Percentiles rank a stretch among this genome's conserved stretches.
Evolutionary conservation across 2,113 vertebrate genomes (phyloP).

Genomic region (Leptobrachium ailaonicum): DNA sequence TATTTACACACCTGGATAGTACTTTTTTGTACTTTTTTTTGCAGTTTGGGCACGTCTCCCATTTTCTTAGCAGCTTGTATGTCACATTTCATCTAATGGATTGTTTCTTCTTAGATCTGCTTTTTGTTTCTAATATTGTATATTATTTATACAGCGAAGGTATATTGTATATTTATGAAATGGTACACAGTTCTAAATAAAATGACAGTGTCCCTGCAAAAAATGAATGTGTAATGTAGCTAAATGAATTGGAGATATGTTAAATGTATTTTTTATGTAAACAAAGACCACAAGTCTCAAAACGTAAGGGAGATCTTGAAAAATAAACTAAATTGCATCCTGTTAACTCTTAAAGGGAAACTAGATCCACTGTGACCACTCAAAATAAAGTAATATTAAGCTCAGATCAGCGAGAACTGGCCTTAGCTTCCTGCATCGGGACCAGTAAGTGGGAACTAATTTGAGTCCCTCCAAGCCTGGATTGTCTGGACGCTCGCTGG

Average conservation of each 20-base stretch:
- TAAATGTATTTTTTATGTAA: neutral
- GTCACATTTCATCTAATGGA: neutral
- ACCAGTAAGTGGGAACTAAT: no score
- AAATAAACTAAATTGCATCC: no score
- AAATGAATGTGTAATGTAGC: neutral
- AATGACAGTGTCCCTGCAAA: neutral
- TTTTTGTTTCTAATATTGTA: neutral
- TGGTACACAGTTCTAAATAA: neutral
- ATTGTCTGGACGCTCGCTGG: no score
- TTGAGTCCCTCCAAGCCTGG: no score
- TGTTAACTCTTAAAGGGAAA: no score
- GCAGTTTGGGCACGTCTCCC: slow-evolving; percentile 25
- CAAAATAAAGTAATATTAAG: no score
- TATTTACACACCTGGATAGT: slow-evolving; percentile 53
- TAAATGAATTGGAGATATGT: no score
- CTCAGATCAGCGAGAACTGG: no score
- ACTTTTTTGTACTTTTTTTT: neutral
- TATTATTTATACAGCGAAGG: neutral
- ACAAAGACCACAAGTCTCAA: neutral
- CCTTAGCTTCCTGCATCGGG: no score
- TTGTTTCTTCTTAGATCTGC: neutral
- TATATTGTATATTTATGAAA: neutral
- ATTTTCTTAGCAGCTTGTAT: slow-evolving; percentile 43
- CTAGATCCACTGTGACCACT: no score
- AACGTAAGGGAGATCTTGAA: neutral